These are phyloP conservation scores for Typhlichthys subterraneus DNA, from an alignment of 2,797 vertebrate species.

Conservation along the genomic window DNA sequence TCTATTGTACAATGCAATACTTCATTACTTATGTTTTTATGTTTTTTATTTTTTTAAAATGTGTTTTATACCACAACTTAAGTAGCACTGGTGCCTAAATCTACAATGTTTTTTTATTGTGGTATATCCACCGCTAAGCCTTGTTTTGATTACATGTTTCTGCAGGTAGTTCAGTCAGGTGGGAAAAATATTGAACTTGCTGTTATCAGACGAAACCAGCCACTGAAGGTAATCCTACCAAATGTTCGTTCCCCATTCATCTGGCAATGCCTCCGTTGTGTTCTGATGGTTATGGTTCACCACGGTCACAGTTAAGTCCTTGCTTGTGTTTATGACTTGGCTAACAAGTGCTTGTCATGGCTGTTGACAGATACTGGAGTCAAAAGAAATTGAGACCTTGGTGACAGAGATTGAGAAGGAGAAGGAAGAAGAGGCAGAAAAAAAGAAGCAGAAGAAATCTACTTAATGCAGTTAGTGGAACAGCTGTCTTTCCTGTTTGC, in stretches of 20 bases:
- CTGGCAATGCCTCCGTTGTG: background rate
- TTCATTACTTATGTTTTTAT: too few relatives aligned
- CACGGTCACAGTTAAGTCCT: background rate
- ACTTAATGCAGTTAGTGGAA: constrained; percentile 53
- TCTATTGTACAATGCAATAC: too few relatives aligned
- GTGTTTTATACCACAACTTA: too few relatives aligned
- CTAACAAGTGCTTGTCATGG: constrained; percentile 26
- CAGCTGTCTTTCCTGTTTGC: constrained; percentile 41
- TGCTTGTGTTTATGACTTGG: background rate
- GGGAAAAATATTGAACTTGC: constrained; percentile 85
- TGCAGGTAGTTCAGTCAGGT: constrained; percentile 83
- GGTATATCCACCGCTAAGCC: background rate
- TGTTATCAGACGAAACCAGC: constrained; percentile 83
- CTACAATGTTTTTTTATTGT: background rate
- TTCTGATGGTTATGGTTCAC: background rate
- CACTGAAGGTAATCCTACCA: constrained; percentile 71
- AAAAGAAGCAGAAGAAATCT: constrained; percentile 86
- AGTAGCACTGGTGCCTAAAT: too few relatives aligned
- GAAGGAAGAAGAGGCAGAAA: constrained; percentile 85
- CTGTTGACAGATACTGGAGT: constrained; percentile 79
- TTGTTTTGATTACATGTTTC: background rate
- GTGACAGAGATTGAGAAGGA: constrained; percentile 84
- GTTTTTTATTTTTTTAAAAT: too few relatives aligned
- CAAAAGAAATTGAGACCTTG: constrained; percentile 84
- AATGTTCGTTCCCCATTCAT: background rate